phyloP scores from a whole-genome alignment of 2,113 vertebrate genomes.

The human region DNA sequence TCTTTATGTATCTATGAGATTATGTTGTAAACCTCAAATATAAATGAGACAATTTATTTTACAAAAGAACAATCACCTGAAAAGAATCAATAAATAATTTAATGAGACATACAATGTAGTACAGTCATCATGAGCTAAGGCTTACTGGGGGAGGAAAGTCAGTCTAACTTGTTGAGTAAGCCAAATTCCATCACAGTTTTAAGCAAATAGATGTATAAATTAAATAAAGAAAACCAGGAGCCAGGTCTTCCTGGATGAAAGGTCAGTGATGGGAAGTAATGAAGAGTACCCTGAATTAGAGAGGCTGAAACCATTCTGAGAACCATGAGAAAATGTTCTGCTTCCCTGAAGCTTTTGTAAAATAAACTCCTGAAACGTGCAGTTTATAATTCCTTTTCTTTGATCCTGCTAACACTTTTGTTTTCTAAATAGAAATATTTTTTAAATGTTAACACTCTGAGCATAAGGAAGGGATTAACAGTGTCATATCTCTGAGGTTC shows the following conservation, averaged over 20 bases:
- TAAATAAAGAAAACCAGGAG: not conserved
- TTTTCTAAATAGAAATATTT: conserved; percentile 61
- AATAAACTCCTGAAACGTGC: not conserved
- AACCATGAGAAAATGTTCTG: not conserved
- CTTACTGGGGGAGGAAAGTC: not conserved
- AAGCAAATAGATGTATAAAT: not conserved
- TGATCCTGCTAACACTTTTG: conserved; percentile 50
- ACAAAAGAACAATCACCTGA: not conserved
- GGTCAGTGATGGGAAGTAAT: not conserved
- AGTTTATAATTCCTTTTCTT: conserved; percentile 50
- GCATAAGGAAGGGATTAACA: conserved; percentile 61
- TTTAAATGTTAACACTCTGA: conserved; percentile 53
- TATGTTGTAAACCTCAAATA: not conserved
- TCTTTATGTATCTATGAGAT: not conserved
- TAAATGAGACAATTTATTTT: not conserved
- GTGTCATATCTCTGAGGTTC: conserved; percentile 38
- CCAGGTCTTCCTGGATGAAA: not conserved
- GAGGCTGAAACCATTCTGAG: not conserved
- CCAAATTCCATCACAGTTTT: not conserved
- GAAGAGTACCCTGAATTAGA: not conserved
- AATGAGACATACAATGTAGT: not conserved
- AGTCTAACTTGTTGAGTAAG: not conserved
- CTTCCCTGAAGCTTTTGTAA: not conserved
- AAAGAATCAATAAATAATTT: not conserved
- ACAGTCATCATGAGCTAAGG: not conserved